Evolutionary conservation across 2,113 vertebrate species (phyloP).

Genomic region (Paedocypris sp.): DNA sequence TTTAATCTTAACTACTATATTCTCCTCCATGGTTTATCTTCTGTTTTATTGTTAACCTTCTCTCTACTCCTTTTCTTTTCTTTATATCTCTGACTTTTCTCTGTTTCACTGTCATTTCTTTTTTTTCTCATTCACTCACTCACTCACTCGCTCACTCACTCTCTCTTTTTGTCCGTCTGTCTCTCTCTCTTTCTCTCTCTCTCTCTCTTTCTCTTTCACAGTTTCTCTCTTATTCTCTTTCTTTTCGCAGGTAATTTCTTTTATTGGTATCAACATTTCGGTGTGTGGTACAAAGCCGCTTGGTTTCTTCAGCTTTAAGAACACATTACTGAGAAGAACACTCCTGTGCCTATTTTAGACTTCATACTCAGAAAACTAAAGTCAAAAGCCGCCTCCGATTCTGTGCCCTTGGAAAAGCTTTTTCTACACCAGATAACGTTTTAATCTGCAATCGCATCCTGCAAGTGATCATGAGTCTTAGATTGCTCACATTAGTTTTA

Average conservation of each 20-base stretch:
- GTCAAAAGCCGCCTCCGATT: background rate
- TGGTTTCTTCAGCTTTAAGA: slow-evolving; percentile 8
- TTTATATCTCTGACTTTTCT: no score
- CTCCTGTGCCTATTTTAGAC: slow-evolving; percentile 19
- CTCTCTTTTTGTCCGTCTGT: no score
- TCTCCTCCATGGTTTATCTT: no score
- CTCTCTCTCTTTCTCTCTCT: background rate
- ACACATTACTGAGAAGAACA: slow-evolving; percentile 10
- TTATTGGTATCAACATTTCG: slow-evolving; percentile 24
- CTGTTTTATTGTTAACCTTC: no score
- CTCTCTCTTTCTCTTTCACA: slow-evolving; percentile 2
- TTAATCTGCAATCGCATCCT: slow-evolving; percentile 4
- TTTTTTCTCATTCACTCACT: background rate
- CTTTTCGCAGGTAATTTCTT: slow-evolving; percentile 21
- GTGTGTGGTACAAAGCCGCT: background rate
- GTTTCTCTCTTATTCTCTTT: background rate
- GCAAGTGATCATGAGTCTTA: no score
- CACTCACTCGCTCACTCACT: background rate
- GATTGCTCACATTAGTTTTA: no score
- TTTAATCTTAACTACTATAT: no score
- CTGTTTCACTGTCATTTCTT: background rate
- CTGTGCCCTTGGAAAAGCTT: background rate
- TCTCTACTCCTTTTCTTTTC: no score
- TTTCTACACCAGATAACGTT: background rate
- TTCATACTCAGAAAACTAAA: slow-evolving; percentile 8